These are phyloP conservation scores for Tursiops truncatus DNA, from an alignment of 2,113 vertebrate species.

Conservation along the genomic window DNA sequence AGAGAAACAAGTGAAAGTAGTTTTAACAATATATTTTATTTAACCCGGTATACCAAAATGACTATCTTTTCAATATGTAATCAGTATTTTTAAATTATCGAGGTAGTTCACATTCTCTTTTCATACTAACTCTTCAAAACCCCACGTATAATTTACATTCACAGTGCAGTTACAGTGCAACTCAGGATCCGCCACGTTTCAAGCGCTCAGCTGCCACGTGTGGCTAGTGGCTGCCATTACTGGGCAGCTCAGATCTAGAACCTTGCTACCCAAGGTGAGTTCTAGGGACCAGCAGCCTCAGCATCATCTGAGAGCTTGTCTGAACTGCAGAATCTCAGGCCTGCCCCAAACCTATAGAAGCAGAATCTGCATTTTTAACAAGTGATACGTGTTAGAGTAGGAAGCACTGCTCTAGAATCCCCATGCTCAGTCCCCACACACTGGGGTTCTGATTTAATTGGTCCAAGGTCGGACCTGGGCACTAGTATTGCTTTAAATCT, in stretches of 20 bases:
- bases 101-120: neutral
- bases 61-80: neutral
- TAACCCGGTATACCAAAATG: neutral
- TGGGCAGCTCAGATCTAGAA: neutral
- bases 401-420: neutral
- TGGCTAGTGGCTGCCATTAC: neutral
- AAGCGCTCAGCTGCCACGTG: accelerated
- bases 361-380: neutral
- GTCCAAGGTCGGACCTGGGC: neutral
- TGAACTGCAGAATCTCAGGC: neutral
- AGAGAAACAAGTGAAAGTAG: neutral
- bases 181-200: neutral
- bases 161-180: accelerated
- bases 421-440: too few relatives aligned
- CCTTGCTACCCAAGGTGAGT: neutral
- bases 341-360: neutral
- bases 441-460: neutral
- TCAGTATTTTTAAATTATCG: neutral
- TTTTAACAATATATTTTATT: neutral
- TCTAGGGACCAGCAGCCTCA: neutral
- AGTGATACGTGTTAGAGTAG: neutral
- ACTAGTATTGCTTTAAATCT: neutral
- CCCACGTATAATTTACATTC: neutral
- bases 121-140: neutral
- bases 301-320: neutral